Evolutionary conservation across 2,888 invertebrate genomes (phyloP).

Genomic region (Caenorhabditis angaria): DNA sequence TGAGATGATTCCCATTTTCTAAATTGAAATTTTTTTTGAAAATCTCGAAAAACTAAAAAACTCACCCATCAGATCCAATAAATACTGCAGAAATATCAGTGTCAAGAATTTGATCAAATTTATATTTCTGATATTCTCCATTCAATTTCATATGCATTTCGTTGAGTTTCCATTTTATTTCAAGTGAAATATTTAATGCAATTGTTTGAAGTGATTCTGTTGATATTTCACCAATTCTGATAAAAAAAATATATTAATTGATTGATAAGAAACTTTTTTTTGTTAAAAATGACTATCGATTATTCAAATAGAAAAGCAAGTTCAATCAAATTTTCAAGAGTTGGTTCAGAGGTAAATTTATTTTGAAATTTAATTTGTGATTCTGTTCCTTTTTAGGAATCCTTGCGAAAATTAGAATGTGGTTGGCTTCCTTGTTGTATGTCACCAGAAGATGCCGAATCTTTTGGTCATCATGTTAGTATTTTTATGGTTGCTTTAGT

Average conservation of each 20-base stretch:
- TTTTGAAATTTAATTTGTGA: background rate
- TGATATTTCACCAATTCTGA: conserved; percentile 1
- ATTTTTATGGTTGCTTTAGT: conserved; percentile 64
- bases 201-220: conserved; percentile 29
- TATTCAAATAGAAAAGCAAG: background rate
- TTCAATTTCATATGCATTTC: conserved; percentile 38
- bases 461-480: conserved; percentile 61
- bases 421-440: conserved; percentile 62
- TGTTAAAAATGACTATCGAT: background rate
- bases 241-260: background rate
- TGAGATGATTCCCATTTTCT: conserved; percentile 28
- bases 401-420: conserved; percentile 43
- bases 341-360: conserved; percentile 18
- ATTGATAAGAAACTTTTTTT: background rate
- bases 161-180: conserved; percentile 36
- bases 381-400: background rate
- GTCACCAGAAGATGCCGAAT: conserved; percentile 55
- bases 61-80: conserved; percentile 19
- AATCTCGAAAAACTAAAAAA: background rate
- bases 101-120: conserved; percentile 27
- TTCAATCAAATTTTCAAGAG: background rate
- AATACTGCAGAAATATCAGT: conserved; percentile 19
- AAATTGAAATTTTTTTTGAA: background rate
- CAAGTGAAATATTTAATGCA: conserved; percentile 30
- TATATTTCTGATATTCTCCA: conserved; percentile 35